Conservation (phyloP, 2,113 vertebrate genomes). For the Trematocara marginatum region DNA sequence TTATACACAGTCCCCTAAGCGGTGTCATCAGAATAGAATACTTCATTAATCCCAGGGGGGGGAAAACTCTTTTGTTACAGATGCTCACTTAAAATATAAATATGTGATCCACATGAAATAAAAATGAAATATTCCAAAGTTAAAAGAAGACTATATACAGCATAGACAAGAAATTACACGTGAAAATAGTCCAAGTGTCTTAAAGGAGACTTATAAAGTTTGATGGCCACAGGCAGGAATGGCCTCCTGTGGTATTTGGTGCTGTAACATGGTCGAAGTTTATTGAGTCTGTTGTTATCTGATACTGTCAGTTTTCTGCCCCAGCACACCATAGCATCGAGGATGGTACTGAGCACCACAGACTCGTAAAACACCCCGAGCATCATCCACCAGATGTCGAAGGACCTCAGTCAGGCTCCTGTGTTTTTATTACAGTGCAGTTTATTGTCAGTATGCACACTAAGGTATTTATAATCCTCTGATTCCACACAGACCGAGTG, state of each 20-base stretch:
- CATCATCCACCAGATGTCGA: neutral
- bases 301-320: neutral
- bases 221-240: neutral
- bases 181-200: neutral
- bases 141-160: neutral
- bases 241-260: neutral
- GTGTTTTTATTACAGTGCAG: neutral
- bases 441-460: neutral
- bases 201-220: neutral
- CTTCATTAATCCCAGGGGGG: fast-evolving
- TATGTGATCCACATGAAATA: neutral
- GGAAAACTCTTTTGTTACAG: fast-evolving
- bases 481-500: neutral
- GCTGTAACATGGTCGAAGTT: neutral
- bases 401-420: neutral
- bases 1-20: neutral
- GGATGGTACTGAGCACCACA: neutral
- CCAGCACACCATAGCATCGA: neutral
- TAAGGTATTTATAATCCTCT: neutral
- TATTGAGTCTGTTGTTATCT: neutral
- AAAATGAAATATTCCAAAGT: neutral
- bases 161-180: fast-evolving
- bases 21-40: neutral
- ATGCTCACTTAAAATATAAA: neutral
- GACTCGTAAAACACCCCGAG: neutral